Conservation (phyloP, 2,113 vertebrate genomes). For the Lagopus leucura region DNA sequence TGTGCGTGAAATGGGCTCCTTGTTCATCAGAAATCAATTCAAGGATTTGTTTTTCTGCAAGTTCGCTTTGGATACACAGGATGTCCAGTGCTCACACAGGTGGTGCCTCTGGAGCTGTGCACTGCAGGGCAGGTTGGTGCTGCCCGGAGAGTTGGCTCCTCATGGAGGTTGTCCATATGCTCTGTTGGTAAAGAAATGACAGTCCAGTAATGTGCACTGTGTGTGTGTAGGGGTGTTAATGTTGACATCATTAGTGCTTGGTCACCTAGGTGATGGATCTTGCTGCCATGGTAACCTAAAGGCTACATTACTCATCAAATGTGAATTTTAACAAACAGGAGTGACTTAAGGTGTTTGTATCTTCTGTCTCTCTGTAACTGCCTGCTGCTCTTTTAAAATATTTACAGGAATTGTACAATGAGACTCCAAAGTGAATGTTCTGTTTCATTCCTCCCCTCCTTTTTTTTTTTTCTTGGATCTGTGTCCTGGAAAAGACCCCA, state of each 20-base stretch:
- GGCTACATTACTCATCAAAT: constrained; percentile 5
- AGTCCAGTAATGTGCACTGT: neutral
- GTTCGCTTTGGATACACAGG: neutral
- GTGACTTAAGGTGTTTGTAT: neutral
- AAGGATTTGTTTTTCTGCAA: neutral
- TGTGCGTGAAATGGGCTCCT: neutral
- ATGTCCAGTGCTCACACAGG: neutral
- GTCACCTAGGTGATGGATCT: constrained; percentile 64
- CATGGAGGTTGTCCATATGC: neutral
- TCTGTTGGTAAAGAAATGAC: neutral
- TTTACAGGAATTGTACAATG: neutral
- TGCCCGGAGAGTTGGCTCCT: neutral
- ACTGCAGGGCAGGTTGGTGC: neutral
- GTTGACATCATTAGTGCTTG: neutral
- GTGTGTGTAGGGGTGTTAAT: neutral
- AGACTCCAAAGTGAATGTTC: neutral
- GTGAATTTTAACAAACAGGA: neutral
- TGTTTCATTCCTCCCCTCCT: neutral
- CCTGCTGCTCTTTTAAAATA: neutral
- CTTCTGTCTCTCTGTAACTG: neutral
- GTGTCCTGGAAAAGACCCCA: neutral
- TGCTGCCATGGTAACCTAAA: constrained; percentile 58
- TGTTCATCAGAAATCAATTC: neutral
- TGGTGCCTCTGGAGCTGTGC: neutral
- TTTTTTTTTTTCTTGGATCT: neutral